Percentiles rank a stretch among this genome's conserved stretches.
phyloP scores from a whole-genome alignment of 2,113 vertebrate genomes.

The Oenanthe melanoleuca region DNA sequence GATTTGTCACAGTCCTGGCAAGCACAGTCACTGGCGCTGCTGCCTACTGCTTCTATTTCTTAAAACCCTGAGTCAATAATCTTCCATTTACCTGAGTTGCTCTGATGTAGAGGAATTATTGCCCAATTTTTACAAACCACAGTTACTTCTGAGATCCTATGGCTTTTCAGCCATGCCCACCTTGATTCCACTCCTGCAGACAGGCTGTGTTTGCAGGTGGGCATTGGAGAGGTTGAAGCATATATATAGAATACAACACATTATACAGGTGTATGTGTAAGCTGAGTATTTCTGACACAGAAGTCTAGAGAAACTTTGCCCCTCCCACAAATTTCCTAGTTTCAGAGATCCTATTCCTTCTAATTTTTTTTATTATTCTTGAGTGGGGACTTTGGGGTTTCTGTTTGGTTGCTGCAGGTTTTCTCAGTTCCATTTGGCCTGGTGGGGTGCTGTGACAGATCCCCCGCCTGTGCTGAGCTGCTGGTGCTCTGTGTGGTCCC shows the following conservation, averaged over 20 bases:
- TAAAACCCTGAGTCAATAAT: neutral
- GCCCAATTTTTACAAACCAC: neutral
- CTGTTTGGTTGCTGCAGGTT: neutral
- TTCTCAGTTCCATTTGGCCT: neutral
- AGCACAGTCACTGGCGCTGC: neutral
- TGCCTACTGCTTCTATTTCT: neutral
- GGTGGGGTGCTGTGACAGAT: neutral
- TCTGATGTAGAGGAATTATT: neutral
- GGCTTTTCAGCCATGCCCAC: neutral
- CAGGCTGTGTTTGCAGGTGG: neutral
- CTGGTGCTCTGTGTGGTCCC: neutral
- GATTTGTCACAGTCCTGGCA: neutral
- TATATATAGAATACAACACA: neutral
- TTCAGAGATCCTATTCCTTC: neutral
- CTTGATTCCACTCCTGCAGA: neutral
- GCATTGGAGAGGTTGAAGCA: neutral
- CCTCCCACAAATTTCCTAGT: neutral
- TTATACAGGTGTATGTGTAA: rapidly evolving
- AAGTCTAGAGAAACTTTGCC: neutral
- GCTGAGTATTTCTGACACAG: neutral
- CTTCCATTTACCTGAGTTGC: neutral
- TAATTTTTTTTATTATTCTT: neutral
- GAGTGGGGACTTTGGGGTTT: rapidly evolving
- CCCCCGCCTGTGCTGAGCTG: rapidly evolving
- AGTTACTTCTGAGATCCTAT: neutral